Base-by-base conservation (phyloP, 2,113 vertebrate genomes). In the Platanista minor region DNA sequence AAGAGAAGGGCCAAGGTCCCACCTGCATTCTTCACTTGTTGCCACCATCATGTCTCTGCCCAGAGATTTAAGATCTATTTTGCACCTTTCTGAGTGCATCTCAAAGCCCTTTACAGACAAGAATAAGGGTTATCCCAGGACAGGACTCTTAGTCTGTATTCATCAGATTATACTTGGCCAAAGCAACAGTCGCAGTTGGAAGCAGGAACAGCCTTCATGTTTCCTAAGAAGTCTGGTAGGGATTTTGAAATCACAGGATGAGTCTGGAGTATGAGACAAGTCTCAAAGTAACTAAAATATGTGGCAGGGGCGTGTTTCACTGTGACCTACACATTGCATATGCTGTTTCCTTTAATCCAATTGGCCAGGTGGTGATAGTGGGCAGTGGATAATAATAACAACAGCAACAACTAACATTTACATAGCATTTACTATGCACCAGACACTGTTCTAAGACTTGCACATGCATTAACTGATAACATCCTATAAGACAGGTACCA, bases 91-190 rank as follows among this genome's bases (percentile, higher is more conserved):
- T 86, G 36, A 97, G 74, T 74, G 59, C 89, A 85, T 90, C 83
- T 95, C 89, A 97, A 96, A 95, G 91, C 64, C 33, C 75, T 94
- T 94, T 49, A 54, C 82, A 95, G 93, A 95, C 36, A 94, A 96
- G 67, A 97, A 95, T 84, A 43, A 94, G 88, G 98, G 97, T 98
- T 93, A 97, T 95, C 46, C 95, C 54, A 81, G 97, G 97, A 97
- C 94, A 97, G 85, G 72, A 43, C 80, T 87, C 96, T 94, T 97
- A 91, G 91, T 97, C 98, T 97, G 88, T 93, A 97, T 97, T 97
- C 97, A 95, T 93, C 95, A 93, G 80, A 93, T 97, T 97, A 93
- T 91, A 95, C 71, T 97, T 98, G 98, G 97, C 96, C 83, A 86
- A 96, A 94, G 86, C 66, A 90, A 86, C 52, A 93, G 91, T 87